phyloP scores from a whole-genome alignment of 1,140 invertebrate genomes.

The Cryptotermes secundus region DNA sequence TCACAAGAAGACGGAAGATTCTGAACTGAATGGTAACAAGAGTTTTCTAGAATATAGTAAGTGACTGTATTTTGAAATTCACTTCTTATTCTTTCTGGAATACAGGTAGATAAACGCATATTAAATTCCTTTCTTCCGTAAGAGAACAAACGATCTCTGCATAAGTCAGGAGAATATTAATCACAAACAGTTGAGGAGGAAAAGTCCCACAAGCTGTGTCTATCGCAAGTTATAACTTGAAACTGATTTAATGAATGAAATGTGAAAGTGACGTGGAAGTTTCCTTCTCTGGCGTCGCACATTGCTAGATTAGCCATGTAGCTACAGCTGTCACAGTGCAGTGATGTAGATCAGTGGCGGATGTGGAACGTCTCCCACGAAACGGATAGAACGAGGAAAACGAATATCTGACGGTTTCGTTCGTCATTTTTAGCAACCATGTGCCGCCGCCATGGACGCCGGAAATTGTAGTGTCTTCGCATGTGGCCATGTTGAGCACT shows the following conservation, averaged over 20 bases:
- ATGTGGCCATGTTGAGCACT: too few species aligned
- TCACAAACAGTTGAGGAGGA: background rate
- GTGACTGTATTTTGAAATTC: background rate
- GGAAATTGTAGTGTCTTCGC: too few species aligned
- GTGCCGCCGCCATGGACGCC: too few species aligned
- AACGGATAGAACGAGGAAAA: too few species aligned
- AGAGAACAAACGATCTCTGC: background rate
- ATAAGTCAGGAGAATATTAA: background rate
- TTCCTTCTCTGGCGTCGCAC: background rate
- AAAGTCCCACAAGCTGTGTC: background rate
- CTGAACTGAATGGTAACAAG: too few species aligned
- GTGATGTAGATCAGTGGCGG: background rate
- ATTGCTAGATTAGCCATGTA: background rate
- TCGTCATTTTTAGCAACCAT: too few species aligned
- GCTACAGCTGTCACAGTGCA: background rate
- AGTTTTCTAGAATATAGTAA: too few species aligned
- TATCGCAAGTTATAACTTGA: background rate
- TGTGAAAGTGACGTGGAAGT: background rate
- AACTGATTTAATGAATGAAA: constrained; percentile 20
- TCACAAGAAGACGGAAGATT: too few species aligned
- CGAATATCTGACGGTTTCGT: too few species aligned
- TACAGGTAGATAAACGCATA: background rate
- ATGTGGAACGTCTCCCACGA: too few species aligned
- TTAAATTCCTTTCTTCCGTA: background rate
- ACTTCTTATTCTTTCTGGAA: background rate